Evolutionary conservation across 2,888 invertebrate species (phyloP).

Genomic region (Drosophila kambysellisi): DNA sequence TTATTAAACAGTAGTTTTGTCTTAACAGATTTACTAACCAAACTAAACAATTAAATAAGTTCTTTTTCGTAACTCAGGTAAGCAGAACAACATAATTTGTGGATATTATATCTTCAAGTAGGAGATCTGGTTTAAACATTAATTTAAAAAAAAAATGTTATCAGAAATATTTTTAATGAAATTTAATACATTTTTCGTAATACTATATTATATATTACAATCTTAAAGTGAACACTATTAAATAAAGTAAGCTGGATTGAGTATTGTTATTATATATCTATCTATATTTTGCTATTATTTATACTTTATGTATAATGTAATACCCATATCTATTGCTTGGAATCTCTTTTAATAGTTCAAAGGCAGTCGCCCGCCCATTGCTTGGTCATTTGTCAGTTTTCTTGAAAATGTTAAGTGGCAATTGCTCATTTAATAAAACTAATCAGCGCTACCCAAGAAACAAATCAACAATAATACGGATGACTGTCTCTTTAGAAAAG

Average conservation of each 20-base stretch:
- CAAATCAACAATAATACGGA: conserved; percentile 43
- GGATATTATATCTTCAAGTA: background rate
- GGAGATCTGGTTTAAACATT: background rate
- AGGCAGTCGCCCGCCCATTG: background rate
- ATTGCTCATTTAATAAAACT: conserved; percentile 80
- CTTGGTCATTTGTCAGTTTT: conserved; percentile 45
- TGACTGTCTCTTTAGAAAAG: conserved; percentile 23
- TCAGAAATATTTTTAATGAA: background rate
- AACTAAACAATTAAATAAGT: background rate
- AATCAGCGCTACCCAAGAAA: conserved; percentile 64
- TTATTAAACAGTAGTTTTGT: background rate
- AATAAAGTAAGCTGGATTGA: background rate
- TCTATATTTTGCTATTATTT: background rate
- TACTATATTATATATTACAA: background rate
- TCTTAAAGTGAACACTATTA: background rate
- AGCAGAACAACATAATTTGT: background rate
- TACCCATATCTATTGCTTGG: background rate
- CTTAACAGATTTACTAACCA: background rate
- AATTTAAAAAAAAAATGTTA: background rate
- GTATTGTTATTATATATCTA: background rate
- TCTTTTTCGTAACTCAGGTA: background rate
- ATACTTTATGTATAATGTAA: background rate
- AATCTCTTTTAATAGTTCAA: background rate
- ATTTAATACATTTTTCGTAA: background rate
- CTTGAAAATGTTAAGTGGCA: conserved; percentile 62